These are phyloP conservation scores for Auanema sp. DNA, from an alignment of 2,888 invertebrate species.

Conservation along the genomic window DNA sequence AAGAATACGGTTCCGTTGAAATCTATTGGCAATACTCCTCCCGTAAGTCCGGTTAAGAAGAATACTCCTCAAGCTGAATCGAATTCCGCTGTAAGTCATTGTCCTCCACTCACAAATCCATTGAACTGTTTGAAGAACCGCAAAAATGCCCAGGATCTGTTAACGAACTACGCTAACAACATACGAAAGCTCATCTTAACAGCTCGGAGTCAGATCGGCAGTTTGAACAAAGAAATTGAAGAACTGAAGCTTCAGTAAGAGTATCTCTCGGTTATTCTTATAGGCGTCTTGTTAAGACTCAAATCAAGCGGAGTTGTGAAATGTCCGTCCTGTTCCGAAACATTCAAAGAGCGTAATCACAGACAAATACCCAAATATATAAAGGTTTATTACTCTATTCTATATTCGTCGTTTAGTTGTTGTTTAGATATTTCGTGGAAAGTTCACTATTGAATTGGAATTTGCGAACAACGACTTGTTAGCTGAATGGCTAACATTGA, in stretches of 20 bases:
- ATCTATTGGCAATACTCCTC: too few species aligned
- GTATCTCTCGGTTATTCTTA: neutral
- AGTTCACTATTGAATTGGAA: slow-evolving; percentile 4
- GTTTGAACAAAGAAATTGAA: slow-evolving; percentile 8
- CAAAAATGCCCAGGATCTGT: too few species aligned
- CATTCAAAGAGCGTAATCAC: slow-evolving; percentile 1
- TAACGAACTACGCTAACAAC: slow-evolving; percentile 9
- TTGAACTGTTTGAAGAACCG: too few species aligned
- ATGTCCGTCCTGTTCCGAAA: slow-evolving; percentile 6
- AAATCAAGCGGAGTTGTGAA: slow-evolving; percentile 10
- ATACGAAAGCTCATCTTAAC: slow-evolving; percentile 12
- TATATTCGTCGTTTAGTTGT: neutral
- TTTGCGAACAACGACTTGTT: too few species aligned
- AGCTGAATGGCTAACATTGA: too few species aligned
- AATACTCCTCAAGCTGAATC: too few species aligned
- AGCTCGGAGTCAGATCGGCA: slow-evolving; percentile 12
- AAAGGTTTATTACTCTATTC: slow-evolving; percentile 1
- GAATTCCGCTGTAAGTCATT: too few species aligned
- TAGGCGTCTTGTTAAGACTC: neutral
- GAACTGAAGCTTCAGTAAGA: slow-evolving; percentile 7
- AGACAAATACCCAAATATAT: slow-evolving; percentile 6
- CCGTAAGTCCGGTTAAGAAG: too few species aligned
- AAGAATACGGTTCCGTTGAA: too few species aligned
- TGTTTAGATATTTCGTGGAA: neutral
- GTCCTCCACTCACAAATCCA: too few species aligned